Conservation (phyloP, 2,113 vertebrate species). For the Aleadryas rufinucha region DNA sequence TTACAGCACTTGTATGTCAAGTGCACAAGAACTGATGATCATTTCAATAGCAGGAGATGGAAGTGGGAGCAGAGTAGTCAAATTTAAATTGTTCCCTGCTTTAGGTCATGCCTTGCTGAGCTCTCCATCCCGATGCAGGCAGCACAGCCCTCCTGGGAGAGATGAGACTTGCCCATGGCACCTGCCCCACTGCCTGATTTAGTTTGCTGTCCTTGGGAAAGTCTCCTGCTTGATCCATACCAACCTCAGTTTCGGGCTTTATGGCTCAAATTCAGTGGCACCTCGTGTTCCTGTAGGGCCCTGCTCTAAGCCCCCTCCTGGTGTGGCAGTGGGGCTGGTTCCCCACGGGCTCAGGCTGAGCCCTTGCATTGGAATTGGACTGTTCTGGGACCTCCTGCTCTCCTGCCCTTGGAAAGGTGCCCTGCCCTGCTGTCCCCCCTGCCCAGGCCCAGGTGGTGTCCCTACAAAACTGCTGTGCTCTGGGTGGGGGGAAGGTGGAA, state of each 20-base stretch:
- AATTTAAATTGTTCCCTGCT: constrained; percentile 28
- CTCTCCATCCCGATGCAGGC: not conserved
- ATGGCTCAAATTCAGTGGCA: not conserved
- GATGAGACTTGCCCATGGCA: not conserved
- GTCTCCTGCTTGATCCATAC: not conserved
- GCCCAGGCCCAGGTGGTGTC: not conserved
- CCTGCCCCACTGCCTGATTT: not conserved
- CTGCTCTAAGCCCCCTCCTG: not conserved
- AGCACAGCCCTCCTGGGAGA: not conserved
- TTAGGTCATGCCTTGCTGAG: not conserved
- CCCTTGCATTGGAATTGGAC: rapidly evolving
- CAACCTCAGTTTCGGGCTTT: not conserved
- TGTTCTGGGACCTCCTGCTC: not conserved
- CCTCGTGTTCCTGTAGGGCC: not conserved
- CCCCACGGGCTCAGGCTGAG: not conserved
- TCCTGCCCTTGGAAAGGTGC: not conserved
- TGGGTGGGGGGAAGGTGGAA: not conserved
- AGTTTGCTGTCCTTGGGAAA: not conserved
- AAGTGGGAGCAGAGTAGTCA: constrained; percentile 11
- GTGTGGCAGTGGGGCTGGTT: rapidly evolving
- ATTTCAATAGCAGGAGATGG: constrained; percentile 47
- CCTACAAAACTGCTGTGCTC: rapidly evolving
- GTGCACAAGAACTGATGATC: constrained; percentile 46
- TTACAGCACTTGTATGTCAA: constrained; percentile 51
- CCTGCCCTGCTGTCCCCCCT: not conserved